Percentiles rank a stretch among this genome's conserved stretches.
These are phyloP conservation scores for Zaprionus bogoriensis DNA, from an alignment of 2,888 invertebrate genomes.

Conservation along the genomic window DNA sequence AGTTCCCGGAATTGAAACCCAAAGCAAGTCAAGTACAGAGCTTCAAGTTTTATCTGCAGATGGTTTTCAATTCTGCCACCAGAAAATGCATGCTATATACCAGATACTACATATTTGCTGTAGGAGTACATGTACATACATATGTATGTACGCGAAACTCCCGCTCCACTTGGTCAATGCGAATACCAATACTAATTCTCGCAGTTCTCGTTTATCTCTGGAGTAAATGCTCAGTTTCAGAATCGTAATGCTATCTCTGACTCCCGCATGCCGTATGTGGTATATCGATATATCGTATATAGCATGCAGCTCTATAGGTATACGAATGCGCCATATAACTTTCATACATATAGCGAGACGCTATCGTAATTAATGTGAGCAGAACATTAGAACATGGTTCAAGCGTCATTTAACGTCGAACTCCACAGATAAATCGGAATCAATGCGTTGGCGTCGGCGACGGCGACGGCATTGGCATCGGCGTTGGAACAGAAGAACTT, in stretches of 20 bases:
- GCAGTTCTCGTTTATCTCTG: not conserved
- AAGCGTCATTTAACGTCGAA: conserved; percentile 23
- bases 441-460: conserved; percentile 45
- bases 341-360: conserved; percentile 22
- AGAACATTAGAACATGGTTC: conserved; percentile 5
- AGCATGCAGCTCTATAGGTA: too few species aligned
- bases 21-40: too few species aligned
- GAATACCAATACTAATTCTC: too few species aligned
- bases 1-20: not conserved
- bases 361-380: conserved; percentile 30
- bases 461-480: too few species aligned
- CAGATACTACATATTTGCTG: not conserved
- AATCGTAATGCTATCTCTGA: not conserved
- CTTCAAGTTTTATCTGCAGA: not conserved
- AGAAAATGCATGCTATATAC: too few species aligned
- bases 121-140: too few species aligned
- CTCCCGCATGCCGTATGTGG: too few species aligned
- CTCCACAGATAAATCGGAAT: conserved; percentile 33
- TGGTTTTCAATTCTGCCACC: too few species aligned
- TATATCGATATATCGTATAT: too few species aligned
- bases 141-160: too few species aligned
- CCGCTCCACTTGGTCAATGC: too few species aligned
- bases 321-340: conserved; percentile 12
- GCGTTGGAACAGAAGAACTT: not conserved
- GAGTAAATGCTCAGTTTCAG: conserved; percentile 2